Percentiles rank a stretch among this genome's conserved stretches.
phyloP scores from a whole-genome alignment of 2,888 invertebrate species.

The Tipula vernalis region DNA sequence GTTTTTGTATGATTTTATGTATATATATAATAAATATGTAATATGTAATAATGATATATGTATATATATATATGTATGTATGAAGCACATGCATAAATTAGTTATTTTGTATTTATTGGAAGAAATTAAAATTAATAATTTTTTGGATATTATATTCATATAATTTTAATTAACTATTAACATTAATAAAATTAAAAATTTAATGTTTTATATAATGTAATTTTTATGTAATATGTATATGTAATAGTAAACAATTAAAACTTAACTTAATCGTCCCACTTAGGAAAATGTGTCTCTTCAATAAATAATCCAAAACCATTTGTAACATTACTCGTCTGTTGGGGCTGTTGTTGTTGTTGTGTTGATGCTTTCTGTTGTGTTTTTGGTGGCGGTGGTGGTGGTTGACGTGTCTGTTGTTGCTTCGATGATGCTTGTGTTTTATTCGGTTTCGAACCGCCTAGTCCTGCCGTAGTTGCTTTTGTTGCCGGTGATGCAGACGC shows the following conservation, averaged over 20 bases:
- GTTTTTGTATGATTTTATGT: not conserved
- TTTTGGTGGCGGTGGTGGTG: conserved; percentile 18
- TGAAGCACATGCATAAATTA: conserved; percentile 4
- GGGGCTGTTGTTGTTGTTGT: conserved; percentile 22
- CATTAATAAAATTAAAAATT: not conserved
- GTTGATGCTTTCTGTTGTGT: conserved; percentile 22
- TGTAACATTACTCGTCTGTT: conserved; percentile 18
- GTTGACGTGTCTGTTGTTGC: conserved; percentile 14
- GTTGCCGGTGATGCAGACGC: conserved; percentile 16
- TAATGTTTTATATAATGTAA: not conserved
- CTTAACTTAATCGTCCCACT: conserved; percentile 48
- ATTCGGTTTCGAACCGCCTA: conserved; percentile 14
- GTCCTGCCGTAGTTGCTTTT: conserved; percentile 14
- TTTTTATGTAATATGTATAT: not conserved
- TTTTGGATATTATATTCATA: not conserved
- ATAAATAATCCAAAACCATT: conserved; percentile 40
- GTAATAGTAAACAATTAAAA: not conserved
- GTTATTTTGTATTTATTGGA: not conserved
- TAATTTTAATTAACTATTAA: not conserved
- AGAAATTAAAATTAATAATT: not conserved
- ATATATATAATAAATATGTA: not conserved
- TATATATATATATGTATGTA: not conserved
- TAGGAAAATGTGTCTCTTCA: conserved; percentile 45
- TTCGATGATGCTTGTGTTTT: conserved; percentile 14
- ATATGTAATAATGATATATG: not conserved